Conservation (phyloP, 1,140 invertebrate species). For the Bombus polaris region DNA sequence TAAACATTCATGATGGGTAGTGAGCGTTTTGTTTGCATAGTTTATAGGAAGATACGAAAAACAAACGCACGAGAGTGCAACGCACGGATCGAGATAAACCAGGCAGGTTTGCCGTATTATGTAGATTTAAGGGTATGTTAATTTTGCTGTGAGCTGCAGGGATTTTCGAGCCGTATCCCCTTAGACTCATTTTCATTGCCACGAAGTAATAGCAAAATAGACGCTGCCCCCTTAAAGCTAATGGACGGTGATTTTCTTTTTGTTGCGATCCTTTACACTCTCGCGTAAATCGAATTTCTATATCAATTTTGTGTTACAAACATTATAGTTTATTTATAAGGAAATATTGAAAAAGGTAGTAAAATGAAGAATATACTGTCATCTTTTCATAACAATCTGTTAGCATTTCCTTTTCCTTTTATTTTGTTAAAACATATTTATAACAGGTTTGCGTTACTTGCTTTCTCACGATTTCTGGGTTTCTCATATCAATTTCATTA, state of each 20-base stretch:
- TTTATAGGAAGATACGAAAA: slow-evolving; percentile 55
- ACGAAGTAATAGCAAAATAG: slow-evolving; percentile 38
- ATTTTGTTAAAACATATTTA: too few species aligned
- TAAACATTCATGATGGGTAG: neutral
- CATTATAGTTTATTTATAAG: neutral
- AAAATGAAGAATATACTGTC: too few species aligned
- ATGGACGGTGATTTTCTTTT: neutral
- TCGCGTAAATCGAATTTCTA: neutral
- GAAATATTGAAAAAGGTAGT: neutral
- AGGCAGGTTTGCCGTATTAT: slow-evolving; percentile 57
- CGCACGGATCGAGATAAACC: slow-evolving; percentile 58
- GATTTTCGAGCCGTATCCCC: slow-evolving; percentile 44
- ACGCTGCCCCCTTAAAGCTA: slow-evolving; percentile 15
- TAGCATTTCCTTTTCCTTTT: too few species aligned
- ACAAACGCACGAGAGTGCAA: slow-evolving; percentile 58
- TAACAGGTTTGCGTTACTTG: too few species aligned
- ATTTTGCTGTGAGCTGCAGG: slow-evolving; percentile 35
- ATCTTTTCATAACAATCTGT: too few species aligned
- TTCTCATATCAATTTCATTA: too few species aligned
- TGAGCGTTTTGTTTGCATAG: neutral
- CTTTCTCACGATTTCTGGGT: too few species aligned
- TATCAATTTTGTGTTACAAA: neutral
- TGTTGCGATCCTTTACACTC: neutral
- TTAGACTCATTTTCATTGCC: slow-evolving; percentile 31
- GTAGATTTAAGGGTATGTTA: slow-evolving; percentile 66